Conservation (phyloP, 2,888 invertebrate species). For the Chymomyza fuscimana region DNA sequence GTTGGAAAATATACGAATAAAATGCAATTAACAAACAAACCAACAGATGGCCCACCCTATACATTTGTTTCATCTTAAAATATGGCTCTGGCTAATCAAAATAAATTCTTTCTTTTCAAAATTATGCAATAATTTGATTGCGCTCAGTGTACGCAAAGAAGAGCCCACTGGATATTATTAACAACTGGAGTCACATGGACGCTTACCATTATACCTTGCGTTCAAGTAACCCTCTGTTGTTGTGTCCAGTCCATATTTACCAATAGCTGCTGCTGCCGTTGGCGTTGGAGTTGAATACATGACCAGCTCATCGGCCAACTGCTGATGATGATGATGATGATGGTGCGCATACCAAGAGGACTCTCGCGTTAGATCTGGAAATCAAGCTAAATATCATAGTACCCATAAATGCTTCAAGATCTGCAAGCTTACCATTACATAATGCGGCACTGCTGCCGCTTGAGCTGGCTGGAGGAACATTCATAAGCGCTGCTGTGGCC, state of each 20-base stretch:
- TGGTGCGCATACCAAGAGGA: slow-evolving; percentile 73
- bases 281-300: slow-evolving; percentile 74
- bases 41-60: no score
- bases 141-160: background rate
- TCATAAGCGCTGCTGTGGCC: slow-evolving; percentile 55
- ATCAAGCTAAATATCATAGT: background rate
- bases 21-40: no score
- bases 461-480: slow-evolving; percentile 38
- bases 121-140: background rate
- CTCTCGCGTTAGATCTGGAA: slow-evolving; percentile 68
- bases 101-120: no score
- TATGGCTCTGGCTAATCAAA: no score
- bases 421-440: slow-evolving; percentile 56
- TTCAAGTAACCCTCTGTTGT: slow-evolving; percentile 78
- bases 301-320: slow-evolving; percentile 75
- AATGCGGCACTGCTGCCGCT: slow-evolving; percentile 44
- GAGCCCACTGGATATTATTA: background rate
- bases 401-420: background rate
- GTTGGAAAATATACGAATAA: no score
- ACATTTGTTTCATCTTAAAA: no score
- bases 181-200: slow-evolving; percentile 40
- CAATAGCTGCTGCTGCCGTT: slow-evolving; percentile 66
- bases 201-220: slow-evolving; percentile 79
- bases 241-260: slow-evolving; percentile 77
- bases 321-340: slow-evolving; percentile 74